phyloP scores from a whole-genome alignment of 2,113 vertebrate genomes.

The Tor tambroides region DNA sequence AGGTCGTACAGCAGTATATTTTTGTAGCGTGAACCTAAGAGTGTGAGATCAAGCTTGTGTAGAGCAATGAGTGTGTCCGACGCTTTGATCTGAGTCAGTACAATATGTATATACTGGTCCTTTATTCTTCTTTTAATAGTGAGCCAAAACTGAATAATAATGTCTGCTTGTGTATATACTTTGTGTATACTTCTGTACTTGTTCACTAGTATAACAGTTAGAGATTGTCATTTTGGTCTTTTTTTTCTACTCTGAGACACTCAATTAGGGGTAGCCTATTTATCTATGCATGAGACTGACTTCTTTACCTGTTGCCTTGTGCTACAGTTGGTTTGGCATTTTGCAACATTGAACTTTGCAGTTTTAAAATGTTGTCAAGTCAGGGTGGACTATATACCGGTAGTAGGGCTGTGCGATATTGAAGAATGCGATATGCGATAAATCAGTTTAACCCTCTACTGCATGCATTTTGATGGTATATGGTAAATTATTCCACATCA shows the following conservation, averaged over 20 bases:
- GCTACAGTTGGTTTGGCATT: neutral
- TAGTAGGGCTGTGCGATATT: too few species aligned
- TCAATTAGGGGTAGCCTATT: neutral
- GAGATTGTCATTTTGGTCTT: neutral
- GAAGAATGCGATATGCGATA: too few species aligned
- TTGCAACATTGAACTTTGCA: neutral
- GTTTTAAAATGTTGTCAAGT: neutral
- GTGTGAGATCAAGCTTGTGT: neutral
- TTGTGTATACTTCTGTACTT: neutral
- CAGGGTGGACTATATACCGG: too few species aligned
- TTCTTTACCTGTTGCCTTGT: neutral
- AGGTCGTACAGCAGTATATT: neutral
- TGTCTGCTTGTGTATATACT: neutral
- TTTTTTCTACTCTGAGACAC: too few species aligned
- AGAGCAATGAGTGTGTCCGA: too few species aligned
- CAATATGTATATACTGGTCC: neutral
- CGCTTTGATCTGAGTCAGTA: neutral
- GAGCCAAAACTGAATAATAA: neutral
- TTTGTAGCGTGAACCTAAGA: neutral
- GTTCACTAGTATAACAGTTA: neutral
- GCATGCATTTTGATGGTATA: too few species aligned
- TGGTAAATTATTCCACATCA: too few species aligned
- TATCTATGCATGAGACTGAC: neutral
- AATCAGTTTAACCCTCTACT: too few species aligned
- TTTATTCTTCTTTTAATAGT: neutral